A percentile compares a stretch with the other conserved stretches of the same genome.
Evolutionary conservation across 2,113 vertebrate genomes (phyloP).

Genomic region (Anolis carolinensis): DNA sequence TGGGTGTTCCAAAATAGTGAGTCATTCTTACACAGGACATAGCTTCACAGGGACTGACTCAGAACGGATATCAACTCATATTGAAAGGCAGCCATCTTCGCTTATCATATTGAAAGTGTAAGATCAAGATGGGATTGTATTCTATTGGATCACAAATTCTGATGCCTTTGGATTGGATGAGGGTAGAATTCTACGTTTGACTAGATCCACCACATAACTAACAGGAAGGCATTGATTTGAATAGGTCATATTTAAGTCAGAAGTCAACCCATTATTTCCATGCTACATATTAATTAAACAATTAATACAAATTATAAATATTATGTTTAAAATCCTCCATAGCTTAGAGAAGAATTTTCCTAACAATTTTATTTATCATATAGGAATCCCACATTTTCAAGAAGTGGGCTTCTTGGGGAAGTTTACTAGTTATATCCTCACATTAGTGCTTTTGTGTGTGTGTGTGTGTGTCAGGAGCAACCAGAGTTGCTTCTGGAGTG

Average conservation of each 20-base stretch:
- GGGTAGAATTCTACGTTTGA: not conserved
- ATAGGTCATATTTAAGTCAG: not conserved
- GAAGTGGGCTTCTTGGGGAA: not conserved
- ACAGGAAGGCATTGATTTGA: not conserved
- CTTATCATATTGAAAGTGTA: slow-evolving; percentile 22
- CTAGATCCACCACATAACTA: not conserved
- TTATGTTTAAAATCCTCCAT: not conserved
- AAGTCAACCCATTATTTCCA: not conserved
- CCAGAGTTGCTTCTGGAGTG: too few relatives aligned
- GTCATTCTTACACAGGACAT: slow-evolving; percentile 45
- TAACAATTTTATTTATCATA: not conserved
- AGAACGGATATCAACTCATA: slow-evolving; percentile 35
- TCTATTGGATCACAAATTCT: not conserved
- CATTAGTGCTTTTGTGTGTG: too few relatives aligned
- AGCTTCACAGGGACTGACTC: slow-evolving; percentile 38
- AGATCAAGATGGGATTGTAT: not conserved
- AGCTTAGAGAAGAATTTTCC: not conserved
- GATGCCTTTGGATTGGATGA: not conserved
- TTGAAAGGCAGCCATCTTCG: slow-evolving; percentile 53
- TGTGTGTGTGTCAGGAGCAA: too few relatives aligned
- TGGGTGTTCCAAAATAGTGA: slow-evolving; percentile 51
- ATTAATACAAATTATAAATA: too few relatives aligned
- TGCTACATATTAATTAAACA: not conserved
- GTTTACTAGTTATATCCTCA: not conserved
- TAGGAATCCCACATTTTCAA: not conserved